Evolutionary conservation across 1,140 invertebrate species (phyloP).

Genomic region (Conopomorpha cramerella): DNA sequence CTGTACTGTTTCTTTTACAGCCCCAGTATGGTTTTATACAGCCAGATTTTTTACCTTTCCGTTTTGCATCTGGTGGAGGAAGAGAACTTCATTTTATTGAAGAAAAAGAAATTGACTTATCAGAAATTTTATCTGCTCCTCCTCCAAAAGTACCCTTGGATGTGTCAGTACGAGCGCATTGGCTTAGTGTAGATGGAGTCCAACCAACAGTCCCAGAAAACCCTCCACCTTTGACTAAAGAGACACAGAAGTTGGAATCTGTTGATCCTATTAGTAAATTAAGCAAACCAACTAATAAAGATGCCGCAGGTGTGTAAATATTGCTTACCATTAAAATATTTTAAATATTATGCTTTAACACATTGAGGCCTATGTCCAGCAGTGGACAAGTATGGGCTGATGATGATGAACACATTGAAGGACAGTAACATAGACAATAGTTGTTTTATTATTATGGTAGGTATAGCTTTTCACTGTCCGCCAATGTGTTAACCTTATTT

Average conservation of each 20-base stretch:
- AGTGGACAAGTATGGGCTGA: no score
- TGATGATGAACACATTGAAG: no score
- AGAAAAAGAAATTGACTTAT: conserved; percentile 94
- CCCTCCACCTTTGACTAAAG: conserved; percentile 88
- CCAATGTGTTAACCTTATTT: no score
- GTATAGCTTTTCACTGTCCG: no score
- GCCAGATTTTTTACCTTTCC: conserved; percentile 87
- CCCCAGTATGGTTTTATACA: conserved; percentile 94
- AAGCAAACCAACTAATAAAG: conserved; percentile 67
- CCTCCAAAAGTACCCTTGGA: conserved; percentile 76
- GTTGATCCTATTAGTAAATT: conserved; percentile 90
- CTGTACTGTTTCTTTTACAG: conserved; percentile 43
- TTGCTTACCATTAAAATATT: no score
- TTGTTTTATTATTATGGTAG: no score
- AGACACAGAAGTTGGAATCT: conserved; percentile 86
- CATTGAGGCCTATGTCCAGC: no score
- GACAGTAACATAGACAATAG: no score
- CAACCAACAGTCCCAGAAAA: conserved; percentile 96
- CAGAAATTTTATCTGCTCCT: conserved; percentile 78
- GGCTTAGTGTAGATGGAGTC: conserved; percentile 95
- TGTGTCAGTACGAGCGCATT: conserved; percentile 87
- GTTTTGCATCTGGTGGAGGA: conserved; percentile 94
- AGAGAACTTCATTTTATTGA: conserved; percentile 95
- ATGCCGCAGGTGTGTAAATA: conserved; percentile 60
- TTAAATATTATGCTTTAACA: no score